These are phyloP conservation scores for Corythaixoides concolor DNA, from an alignment of 2,113 vertebrate genomes.

Conservation along the genomic window DNA sequence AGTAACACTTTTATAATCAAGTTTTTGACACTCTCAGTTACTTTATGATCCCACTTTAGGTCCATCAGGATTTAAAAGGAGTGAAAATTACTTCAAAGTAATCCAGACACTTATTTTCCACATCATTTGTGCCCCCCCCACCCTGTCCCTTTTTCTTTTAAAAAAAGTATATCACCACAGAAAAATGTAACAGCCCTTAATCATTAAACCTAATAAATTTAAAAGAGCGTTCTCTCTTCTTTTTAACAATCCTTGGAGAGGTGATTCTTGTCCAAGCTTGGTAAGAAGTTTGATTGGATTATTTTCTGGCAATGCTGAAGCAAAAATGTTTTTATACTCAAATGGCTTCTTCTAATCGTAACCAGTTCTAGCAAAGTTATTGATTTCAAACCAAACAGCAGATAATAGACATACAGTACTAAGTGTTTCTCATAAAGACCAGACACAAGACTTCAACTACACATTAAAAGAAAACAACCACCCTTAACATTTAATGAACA, in stretches of 20 bases:
- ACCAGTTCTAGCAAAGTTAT: neutral
- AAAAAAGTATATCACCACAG: neutral
- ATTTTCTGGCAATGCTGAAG: too few relatives aligned
- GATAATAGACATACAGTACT: neutral
- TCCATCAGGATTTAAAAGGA: neutral
- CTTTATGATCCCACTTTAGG: neutral
- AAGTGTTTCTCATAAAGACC: neutral
- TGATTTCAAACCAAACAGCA: neutral
- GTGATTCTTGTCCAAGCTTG: neutral
- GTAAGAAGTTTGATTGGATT: neutral
- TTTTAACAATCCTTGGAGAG: neutral
- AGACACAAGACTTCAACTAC: neutral
- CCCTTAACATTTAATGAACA: neutral
- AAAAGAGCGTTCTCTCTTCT: neutral
- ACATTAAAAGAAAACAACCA: neutral
- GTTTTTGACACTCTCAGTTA: neutral
- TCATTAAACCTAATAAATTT: neutral
- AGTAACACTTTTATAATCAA: neutral
- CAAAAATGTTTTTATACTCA: conserved; percentile 6
- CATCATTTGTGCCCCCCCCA: too few relatives aligned
- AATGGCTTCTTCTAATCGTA: conserved; percentile 48
- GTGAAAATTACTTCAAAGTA: neutral
- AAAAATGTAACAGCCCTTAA: neutral
- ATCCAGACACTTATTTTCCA: neutral
- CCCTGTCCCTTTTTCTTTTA: neutral